A percentile compares a stretch with the other conserved stretches of the same genome.
phyloP scores from a whole-genome alignment of 2,888 invertebrate species.

The Eledona agricola region DNA sequence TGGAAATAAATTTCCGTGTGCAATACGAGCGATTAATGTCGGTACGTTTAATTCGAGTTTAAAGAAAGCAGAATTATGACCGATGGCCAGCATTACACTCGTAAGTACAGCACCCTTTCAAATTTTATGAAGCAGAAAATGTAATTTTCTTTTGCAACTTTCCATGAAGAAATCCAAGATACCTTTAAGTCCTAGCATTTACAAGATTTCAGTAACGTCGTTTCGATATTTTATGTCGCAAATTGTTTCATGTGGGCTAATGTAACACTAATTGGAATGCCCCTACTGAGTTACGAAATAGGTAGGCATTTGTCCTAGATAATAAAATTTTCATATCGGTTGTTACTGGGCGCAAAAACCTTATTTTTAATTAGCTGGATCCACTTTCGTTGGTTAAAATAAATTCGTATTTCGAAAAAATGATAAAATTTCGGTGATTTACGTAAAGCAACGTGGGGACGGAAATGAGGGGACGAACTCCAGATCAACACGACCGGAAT shows the following conservation, averaged over 20 bases:
- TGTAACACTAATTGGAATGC: constrained; percentile 22
- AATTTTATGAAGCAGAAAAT: constrained; percentile 57
- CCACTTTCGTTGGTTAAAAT: no score
- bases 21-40: no score
- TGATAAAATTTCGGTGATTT: no score
- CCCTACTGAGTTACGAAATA: constrained; percentile 13
- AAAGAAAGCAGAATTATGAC: constrained; percentile 27
- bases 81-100: constrained; percentile 26
- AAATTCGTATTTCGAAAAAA: no score
- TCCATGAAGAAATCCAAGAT: constrained; percentile 51
- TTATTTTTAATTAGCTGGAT: constrained; percentile 29
- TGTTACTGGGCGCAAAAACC: background rate
- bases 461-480: no score
- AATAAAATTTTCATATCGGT: constrained; percentile 17
- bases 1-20: background rate
- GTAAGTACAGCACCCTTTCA: constrained; percentile 49
- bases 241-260: constrained; percentile 10
- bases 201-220: constrained; percentile 29
- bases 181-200: constrained; percentile 47
- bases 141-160: constrained; percentile 54
- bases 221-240: constrained; percentile 22
- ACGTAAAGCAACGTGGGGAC: no score
- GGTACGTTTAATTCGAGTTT: background rate
- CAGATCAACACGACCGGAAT: no score
- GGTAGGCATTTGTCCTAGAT: constrained; percentile 7